Evolutionary conservation across 1,140 invertebrate genomes (phyloP).

Genomic region (Coenobita brevimanus): DNA sequence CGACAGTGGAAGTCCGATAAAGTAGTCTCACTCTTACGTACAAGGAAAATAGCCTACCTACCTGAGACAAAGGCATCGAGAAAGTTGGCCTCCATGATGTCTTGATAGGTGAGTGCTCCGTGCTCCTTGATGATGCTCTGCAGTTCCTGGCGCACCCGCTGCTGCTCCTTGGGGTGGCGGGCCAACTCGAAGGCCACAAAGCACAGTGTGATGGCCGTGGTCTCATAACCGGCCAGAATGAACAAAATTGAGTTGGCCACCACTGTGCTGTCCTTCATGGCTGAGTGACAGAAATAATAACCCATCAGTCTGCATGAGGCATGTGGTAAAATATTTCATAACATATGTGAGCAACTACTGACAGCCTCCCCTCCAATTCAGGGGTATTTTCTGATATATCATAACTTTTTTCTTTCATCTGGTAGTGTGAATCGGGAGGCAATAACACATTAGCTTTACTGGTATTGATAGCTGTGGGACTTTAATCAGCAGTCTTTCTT

Average conservation of each 20-base stretch:
- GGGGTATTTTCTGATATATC: too few species aligned
- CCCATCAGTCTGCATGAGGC: too few species aligned
- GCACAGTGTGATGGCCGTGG: slow-evolving; percentile 73
- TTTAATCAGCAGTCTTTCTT: too few species aligned
- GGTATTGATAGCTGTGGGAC: too few species aligned
- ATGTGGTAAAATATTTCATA: too few species aligned
- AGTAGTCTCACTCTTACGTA: not conserved
- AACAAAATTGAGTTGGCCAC: slow-evolving; percentile 70
- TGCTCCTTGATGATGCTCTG: slow-evolving; percentile 2
- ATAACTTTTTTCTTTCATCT: too few species aligned
- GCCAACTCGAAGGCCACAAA: slow-evolving; percentile 73
- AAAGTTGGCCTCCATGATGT: slow-evolving; percentile 55
- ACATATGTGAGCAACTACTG: too few species aligned
- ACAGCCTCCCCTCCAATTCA: too few species aligned
- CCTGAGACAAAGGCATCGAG: slow-evolving; percentile 55
- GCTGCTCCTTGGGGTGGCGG: slow-evolving; percentile 70
- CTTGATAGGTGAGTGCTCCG: slow-evolving; percentile 45
- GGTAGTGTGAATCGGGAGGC: too few species aligned
- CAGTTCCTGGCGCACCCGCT: slow-evolving; percentile 53
- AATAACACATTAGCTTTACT: too few species aligned
- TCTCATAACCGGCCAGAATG: slow-evolving; percentile 75
- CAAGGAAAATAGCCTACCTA: not conserved
- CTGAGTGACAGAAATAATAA: too few species aligned
- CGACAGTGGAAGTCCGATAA: too few species aligned
- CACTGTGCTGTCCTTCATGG: slow-evolving; percentile 70